Conservation (phyloP, 35 echinoderm and acorn worm genomes). For the Amphiura filiformis region DNA sequence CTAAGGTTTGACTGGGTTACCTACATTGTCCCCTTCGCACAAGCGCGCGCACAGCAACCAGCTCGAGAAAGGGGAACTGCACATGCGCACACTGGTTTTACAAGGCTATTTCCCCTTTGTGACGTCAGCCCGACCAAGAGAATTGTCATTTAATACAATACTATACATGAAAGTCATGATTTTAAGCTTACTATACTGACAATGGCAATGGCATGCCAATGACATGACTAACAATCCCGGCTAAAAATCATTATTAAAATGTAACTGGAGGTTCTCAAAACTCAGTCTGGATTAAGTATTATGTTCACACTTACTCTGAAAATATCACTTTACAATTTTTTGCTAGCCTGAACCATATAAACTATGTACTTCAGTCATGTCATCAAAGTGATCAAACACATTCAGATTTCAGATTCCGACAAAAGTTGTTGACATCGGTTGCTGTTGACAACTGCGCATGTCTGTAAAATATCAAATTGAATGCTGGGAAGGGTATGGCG, state of each 20-base stretch:
- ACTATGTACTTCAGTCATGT: background rate
- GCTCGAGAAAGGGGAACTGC: no score
- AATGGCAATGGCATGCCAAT: no score
- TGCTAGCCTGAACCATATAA: background rate
- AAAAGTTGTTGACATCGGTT: slow-evolving; percentile 51
- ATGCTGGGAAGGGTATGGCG: slow-evolving; percentile 16
- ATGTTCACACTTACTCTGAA: background rate
- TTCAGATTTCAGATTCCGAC: background rate
- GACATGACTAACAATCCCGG: no score
- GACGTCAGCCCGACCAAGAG: no score
- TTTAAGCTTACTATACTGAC: no score
- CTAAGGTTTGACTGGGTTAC: no score
- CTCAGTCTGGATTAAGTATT: background rate
- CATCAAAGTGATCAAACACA: background rate
- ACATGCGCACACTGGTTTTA: no score
- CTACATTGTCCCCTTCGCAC: no score
- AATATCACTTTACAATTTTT: background rate
- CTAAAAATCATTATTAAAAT: background rate
- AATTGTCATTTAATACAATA: no score
- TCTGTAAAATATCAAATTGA: background rate
- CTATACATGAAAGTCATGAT: no score
- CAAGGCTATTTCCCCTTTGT: no score
- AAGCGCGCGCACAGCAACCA: no score
- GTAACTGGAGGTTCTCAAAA: background rate
- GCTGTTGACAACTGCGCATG: slow-evolving; percentile 70